A percentile compares a stretch with the other conserved stretches of the same genome.
phyloP scores from a whole-genome alignment of 2,888 invertebrate species.

The Tromatobia lineatoria region DNA sequence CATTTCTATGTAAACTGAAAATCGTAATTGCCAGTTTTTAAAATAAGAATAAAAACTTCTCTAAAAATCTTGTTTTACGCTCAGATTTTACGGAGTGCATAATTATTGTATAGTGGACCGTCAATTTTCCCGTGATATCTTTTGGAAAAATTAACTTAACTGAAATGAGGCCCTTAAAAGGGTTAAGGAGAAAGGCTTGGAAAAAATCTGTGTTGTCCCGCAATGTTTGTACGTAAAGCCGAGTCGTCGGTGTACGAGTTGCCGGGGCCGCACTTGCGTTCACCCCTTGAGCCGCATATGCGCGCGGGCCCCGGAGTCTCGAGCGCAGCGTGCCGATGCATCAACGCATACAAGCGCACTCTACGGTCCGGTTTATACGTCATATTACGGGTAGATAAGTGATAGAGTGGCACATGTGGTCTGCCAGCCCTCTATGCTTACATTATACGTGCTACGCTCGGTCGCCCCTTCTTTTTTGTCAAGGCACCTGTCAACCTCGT shows the following conservation, averaged over 20 bases:
- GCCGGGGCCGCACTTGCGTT: constrained; percentile 54
- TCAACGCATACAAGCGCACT: constrained; percentile 54
- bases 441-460: constrained; percentile 78
- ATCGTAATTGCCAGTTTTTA: too few relatives aligned
- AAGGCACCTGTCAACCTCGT: constrained; percentile 84
- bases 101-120: not conserved
- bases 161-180: not conserved
- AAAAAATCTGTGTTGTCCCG: constrained; percentile 67
- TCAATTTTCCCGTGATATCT: too few relatives aligned
- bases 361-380: constrained; percentile 76
- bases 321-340: constrained; percentile 54
- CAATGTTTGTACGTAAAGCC: constrained; percentile 63
- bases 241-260: constrained; percentile 1
- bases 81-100: too few relatives aligned
- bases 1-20: too few relatives aligned
- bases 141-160: too few relatives aligned
- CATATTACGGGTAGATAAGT: constrained; percentile 82
- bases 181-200: not conserved
- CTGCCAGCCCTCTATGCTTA: constrained; percentile 83
- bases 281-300: constrained; percentile 69
- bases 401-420: constrained; percentile 84
- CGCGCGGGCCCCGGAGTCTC: constrained; percentile 37
- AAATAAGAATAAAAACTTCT: too few relatives aligned
- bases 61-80: too few relatives aligned
- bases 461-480: constrained; percentile 77